These are phyloP conservation scores for Epinotia demarniana DNA, from an alignment of 2,888 invertebrate species.

Conservation along the genomic window DNA sequence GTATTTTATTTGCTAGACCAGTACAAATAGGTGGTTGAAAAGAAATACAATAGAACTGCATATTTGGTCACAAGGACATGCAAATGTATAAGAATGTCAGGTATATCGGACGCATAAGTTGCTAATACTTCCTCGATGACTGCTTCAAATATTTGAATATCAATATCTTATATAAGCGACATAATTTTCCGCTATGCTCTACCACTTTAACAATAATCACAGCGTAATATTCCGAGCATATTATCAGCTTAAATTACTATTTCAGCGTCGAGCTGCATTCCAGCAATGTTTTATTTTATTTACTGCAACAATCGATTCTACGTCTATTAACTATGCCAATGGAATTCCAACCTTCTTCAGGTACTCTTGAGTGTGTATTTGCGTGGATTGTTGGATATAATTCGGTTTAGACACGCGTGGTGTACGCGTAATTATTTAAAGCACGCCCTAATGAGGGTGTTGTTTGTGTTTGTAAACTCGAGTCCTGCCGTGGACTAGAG, in stretches of 20 bases:
- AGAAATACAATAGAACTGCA: too few species aligned
- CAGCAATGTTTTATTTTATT: neutral
- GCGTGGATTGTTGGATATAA: neutral
- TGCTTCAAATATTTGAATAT: too few species aligned
- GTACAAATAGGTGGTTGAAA: too few species aligned
- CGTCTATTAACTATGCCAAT: neutral
- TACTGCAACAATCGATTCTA: neutral
- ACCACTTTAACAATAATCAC: too few species aligned
- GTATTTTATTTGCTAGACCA: too few species aligned
- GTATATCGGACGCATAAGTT: too few species aligned
- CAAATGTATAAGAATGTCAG: too few species aligned
- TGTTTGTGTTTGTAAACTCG: constrained; percentile 26
- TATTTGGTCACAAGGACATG: too few species aligned
- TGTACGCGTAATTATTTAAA: constrained; percentile 23
- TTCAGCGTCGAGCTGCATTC: neutral
- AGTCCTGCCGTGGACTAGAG: neutral
- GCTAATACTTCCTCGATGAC: too few species aligned
- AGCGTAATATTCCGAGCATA: neutral
- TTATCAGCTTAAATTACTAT: neutral
- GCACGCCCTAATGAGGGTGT: constrained; percentile 24
- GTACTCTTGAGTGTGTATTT: neutral
- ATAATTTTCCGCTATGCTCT: too few species aligned
- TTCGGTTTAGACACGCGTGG: constrained; percentile 3
- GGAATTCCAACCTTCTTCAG: neutral
- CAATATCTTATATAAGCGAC: too few species aligned